phyloP scores from a whole-genome alignment of 2,113 vertebrate genomes.

The Psettodes erumei region DNA sequence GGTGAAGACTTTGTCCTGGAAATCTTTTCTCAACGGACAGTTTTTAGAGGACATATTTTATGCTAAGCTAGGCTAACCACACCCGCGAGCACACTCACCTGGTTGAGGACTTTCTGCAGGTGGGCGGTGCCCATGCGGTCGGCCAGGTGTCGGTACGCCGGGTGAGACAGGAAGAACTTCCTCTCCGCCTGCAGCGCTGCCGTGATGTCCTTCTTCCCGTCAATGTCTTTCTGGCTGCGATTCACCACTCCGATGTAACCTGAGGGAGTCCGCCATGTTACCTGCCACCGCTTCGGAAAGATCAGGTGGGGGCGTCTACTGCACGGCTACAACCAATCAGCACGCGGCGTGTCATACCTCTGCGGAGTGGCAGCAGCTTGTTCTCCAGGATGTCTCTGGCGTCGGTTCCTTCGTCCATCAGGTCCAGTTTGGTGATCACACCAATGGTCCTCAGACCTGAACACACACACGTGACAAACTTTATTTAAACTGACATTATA shows the following conservation, averaged over 20 bases:
- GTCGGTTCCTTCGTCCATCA: constrained; percentile 98
- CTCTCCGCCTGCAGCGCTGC: constrained; percentile 93
- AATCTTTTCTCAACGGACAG: no score
- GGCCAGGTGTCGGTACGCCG: constrained; percentile 92
- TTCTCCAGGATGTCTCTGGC: constrained; percentile 95
- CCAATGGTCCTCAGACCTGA: constrained; percentile 93
- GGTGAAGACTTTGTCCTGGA: no score
- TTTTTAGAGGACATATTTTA: no score
- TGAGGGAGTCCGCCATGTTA: constrained; percentile 62
- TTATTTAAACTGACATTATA: not conserved
- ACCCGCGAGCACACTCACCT: no score
- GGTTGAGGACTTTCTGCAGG: constrained; percentile 93
- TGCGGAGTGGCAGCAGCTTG: constrained; percentile 92
- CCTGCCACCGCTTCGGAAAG: not conserved
- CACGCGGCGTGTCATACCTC: constrained; percentile 86
- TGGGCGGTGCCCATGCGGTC: constrained; percentile 96
- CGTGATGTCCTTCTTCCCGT: constrained; percentile 94
- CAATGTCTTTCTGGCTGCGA: constrained; percentile 96
- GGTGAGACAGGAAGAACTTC: constrained; percentile 96
- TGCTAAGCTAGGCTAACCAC: no score
- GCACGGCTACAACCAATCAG: constrained; percentile 11
- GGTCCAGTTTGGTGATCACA: constrained; percentile 96
- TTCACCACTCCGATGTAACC: constrained; percentile 96
- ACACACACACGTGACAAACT: not conserved
- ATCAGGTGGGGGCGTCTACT: no score